phyloP scores from a whole-genome alignment of 1,140 invertebrate species.

The Heliconius himera region DNA sequence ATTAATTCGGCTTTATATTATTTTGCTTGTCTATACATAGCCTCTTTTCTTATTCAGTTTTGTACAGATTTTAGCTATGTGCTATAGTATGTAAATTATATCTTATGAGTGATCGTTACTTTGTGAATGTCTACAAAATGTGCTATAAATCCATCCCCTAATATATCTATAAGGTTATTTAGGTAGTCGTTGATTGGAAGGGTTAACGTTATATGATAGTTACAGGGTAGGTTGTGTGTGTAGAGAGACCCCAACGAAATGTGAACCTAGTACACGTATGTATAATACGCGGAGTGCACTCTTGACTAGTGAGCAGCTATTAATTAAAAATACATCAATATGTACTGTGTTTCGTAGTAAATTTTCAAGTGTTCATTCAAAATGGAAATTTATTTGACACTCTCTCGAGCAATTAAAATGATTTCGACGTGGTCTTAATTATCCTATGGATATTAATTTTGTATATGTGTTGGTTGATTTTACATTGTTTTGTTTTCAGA shows the following conservation, averaged over 20 bases:
- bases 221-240: conserved; percentile 62
- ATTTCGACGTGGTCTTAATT: conserved; percentile 3
- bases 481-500: neutral
- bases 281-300: conserved; percentile 8
- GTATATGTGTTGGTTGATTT: neutral
- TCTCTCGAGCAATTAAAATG: neutral
- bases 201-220: conserved; percentile 50
- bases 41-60: conserved; percentile 11
- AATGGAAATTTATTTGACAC: neutral
- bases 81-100: conserved; percentile 13
- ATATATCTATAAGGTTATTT: conserved; percentile 25
- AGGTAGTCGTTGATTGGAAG: conserved; percentile 33
- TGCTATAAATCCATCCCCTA: conserved; percentile 47
- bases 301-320: conserved; percentile 36
- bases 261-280: conserved; percentile 39
- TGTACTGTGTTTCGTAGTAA: neutral
- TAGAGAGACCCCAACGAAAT: conserved; percentile 62
- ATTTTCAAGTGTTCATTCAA: neutral
- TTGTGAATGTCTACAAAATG: conserved; percentile 44
- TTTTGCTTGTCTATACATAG: neutral
- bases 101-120: conserved; percentile 28
- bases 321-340: conserved; percentile 21
- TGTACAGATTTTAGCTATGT: conserved; percentile 26
- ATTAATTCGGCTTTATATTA: neutral
- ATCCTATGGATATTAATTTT: neutral